Conservation (phyloP, 2,888 invertebrate genomes). For the Nomada ferruginata region DNA sequence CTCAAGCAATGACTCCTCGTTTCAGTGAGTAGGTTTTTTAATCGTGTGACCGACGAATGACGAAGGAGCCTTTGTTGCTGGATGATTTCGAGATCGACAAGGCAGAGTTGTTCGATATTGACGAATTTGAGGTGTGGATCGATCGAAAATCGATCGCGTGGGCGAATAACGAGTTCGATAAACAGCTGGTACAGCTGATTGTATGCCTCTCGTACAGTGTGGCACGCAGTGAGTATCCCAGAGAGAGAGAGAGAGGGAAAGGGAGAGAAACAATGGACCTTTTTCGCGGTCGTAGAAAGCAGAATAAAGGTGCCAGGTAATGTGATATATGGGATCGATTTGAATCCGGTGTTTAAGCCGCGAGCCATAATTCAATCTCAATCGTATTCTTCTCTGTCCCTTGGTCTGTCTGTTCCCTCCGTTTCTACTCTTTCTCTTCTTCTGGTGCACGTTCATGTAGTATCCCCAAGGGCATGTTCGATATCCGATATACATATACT, state of each 20-base stretch:
- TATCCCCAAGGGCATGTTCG: conserved; percentile 64
- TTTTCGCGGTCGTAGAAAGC: conserved; percentile 63
- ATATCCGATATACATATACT: conserved; percentile 68
- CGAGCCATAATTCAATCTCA: conserved; percentile 68
- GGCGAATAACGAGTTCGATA: conserved; percentile 24
- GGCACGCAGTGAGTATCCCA: conserved; percentile 26
- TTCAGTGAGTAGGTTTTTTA: too few relatives aligned
- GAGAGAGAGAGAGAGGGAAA: not conserved
- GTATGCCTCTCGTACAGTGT: conserved; percentile 20
- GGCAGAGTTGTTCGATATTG: not conserved
- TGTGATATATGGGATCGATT: conserved; percentile 76
- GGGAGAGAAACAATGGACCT: conserved; percentile 65
- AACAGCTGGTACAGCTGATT: conserved; percentile 22
- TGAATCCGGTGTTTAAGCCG: conserved; percentile 70
- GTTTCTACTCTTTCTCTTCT: conserved; percentile 15
- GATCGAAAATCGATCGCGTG: conserved; percentile 48
- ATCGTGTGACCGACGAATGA: not conserved
- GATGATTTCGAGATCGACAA: not conserved
- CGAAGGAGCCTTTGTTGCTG: not conserved
- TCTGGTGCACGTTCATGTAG: conserved; percentile 24
- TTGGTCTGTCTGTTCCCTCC: conserved; percentile 43
- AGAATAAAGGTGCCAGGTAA: conserved; percentile 73
- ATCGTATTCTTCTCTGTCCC: conserved; percentile 59
- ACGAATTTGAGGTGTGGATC: conserved; percentile 22
- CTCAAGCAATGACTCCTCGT: too few relatives aligned